Base-by-base conservation (phyloP, 2,797 vertebrate genomes). In the Morelia viridis region DNA sequence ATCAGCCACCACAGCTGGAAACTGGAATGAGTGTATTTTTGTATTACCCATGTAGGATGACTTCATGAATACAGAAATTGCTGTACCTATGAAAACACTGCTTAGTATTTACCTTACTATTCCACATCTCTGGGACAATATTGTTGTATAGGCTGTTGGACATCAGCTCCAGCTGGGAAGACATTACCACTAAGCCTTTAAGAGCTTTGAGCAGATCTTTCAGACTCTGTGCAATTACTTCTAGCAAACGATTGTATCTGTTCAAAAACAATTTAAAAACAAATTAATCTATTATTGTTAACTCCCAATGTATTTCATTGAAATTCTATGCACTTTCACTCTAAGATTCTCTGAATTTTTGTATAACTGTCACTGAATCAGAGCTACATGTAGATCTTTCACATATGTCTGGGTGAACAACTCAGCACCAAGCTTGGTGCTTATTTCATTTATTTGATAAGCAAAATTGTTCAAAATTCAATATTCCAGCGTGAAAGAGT, bases 161-260 rank as follows among this genome's bases (percentile, higher is more conserved):
- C 98, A 99, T 99, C 46, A 98, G 97, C 97, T 99, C 98, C 94
- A 99, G 97, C 89, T 98, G 97, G 13, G 98, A 98, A 89, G 99
- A 99, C 99, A 99, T 99, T 95, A 99, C 98, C 0, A 98, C 98
- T 92, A 98, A 97, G 94, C 98, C 98, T 94, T 98, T 98, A 89
- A 99, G 97, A 86, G 99, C 99, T 95, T 99, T 99, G 91, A 98
- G 96, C 84, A 99, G 95, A 93, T 99, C 98, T 83, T 94, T 60
- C 57, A 99, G 97, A 4, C 97, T 98, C 93, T 95, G 97, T 57
- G 97, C 97, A 95, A 99, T 98, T 91, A 98, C 97, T 28, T 90
- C 93, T 76, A 99, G 96, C 94, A 99, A 96, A 91, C 95, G 98
- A 96, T 99, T 99, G 93, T 99, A 99, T 96, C 99, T 99, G 93